Evolutionary conservation across 2,888 invertebrate species (phyloP), one percentile per base, ranked within the genome.

Genomic region (Nematopogon swammerdamellus): DNA sequence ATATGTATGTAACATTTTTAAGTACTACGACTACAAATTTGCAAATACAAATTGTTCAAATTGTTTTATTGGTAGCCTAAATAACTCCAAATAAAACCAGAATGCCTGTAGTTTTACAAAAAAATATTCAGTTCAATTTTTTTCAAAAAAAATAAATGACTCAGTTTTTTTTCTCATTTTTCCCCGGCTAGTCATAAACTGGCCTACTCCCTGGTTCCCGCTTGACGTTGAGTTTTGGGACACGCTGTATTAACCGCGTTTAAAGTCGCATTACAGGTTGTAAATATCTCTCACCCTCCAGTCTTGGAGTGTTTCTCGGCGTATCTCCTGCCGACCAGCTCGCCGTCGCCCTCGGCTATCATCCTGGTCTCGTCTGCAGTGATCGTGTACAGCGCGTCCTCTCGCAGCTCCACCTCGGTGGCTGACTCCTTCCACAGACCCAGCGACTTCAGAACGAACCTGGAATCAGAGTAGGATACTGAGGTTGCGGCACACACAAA

Each of bases 371-470:
- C 76, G 18, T 74, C 71, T 0, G 64, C 55, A 0, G 55, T 63
- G 3, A 73, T 57, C 0, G 60, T 62, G 55, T 72, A 79, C 50
- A 75, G 67, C 57, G 59, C 63, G 54, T 77, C 79, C 51, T 71
- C 71, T 17, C 66, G 68, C n/a, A 77, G 49, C 51, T 77, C 77
- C 5, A 70, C 59, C 25, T 77, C 77, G 0, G 77, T 71, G 1
- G 65, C 57, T 0, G 75, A 70, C 54, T 79, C 79, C 55, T 70
- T 80, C 80, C 98, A 98, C 49, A 98, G 81, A 0, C 98, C 98
- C 60, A 98, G 82, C 0, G 93, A 92, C 75, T 97, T 97, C 19
- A 98, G 76, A 85, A 97, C 91, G 60, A 93, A 94, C 60, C 92
- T 91, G 59, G 36, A 60, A 56, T n/a, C n/a, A 8, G 25, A 25